Evolutionary conservation across 2,797 vertebrate genomes (phyloP).

Genomic region (Bovichtus variegatus): DNA sequence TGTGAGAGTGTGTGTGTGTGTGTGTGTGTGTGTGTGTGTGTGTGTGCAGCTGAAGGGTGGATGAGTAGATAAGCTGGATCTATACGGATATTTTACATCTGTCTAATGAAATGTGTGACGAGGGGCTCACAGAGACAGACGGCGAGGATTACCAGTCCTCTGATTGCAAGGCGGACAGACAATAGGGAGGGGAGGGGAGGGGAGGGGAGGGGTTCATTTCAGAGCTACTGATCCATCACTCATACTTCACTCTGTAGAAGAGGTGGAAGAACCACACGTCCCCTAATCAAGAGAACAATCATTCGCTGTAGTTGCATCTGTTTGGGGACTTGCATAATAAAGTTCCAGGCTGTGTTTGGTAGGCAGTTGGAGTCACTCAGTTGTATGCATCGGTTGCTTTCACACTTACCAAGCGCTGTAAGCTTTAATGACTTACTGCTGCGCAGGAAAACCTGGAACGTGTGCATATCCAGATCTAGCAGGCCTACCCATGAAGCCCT

Average conservation of each 20-base stretch:
- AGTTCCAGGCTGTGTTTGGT: conserved; percentile 27
- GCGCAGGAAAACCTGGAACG: conserved; percentile 36
- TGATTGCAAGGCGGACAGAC: conserved; percentile 63
- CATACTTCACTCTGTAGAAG: conserved; percentile 33
- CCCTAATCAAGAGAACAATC: conserved; percentile 44
- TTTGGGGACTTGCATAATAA: conserved; percentile 24
- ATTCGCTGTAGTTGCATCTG: conserved; percentile 42
- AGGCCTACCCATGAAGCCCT: conserved; percentile 32
- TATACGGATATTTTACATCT: conserved; percentile 57
- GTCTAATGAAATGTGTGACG: conserved; percentile 68
- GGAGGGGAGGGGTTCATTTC: conserved; percentile 53
- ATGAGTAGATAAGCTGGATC: conserved; percentile 75
- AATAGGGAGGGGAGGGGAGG: too few relatives aligned
- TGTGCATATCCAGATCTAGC: conserved; percentile 28
- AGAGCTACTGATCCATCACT: conserved; percentile 58
- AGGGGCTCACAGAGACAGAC: conserved; percentile 73
- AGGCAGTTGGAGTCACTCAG: conserved; percentile 26
- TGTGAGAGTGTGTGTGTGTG: neutral
- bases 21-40: neutral
- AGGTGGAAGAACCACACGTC: conserved; percentile 29
- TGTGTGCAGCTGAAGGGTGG: conserved; percentile 39
- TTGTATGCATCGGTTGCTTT: conserved; percentile 47
- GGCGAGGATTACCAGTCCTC: conserved; percentile 76
- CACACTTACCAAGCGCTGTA: conserved; percentile 29
- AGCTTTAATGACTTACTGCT: conserved; percentile 33